phyloP scores from a whole-genome alignment of 2,888 invertebrate genomes.

The Acrocyrtus sp. region DNA sequence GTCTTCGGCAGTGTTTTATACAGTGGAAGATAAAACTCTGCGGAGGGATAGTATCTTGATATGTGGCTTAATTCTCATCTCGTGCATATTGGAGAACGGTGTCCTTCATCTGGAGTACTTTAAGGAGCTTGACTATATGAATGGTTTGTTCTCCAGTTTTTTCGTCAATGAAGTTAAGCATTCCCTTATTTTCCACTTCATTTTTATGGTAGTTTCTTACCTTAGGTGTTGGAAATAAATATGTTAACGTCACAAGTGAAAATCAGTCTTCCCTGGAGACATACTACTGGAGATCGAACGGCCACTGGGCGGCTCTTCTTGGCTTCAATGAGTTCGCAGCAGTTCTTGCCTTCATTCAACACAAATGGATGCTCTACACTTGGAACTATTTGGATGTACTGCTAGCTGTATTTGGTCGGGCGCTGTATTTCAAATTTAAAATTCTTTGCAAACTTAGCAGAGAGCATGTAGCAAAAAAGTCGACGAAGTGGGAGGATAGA shows the following conservation, averaged over 20 bases:
- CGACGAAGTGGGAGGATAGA: slow-evolving; percentile 12
- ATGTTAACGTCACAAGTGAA: not conserved
- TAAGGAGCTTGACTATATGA: slow-evolving; percentile 21
- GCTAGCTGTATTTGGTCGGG: slow-evolving; percentile 45
- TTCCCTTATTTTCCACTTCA: too few relatives aligned
- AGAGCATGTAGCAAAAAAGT: slow-evolving; percentile 32
- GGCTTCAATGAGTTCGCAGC: slow-evolving; percentile 39
- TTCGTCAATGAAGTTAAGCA: not conserved
- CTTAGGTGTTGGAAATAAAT: not conserved
- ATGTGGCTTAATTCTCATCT: slow-evolving; percentile 17
- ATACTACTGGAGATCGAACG: slow-evolving; percentile 38
- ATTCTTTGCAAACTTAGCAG: slow-evolving; percentile 16
- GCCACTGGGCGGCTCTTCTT: slow-evolving; percentile 19
- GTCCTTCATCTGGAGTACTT: slow-evolving; percentile 42
- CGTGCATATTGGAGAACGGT: slow-evolving; percentile 45
- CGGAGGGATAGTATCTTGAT: slow-evolving; percentile 20
- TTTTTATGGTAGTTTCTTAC: too few relatives aligned
- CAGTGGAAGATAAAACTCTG: slow-evolving; percentile 17
- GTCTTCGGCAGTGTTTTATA: slow-evolving; percentile 16
- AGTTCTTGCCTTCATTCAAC: slow-evolving; percentile 33
- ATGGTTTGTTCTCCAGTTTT: too few relatives aligned
- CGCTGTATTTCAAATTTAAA: slow-evolving; percentile 52
- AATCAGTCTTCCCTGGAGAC: slow-evolving; percentile 27
- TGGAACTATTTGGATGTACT: slow-evolving; percentile 52
- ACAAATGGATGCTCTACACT: slow-evolving; percentile 46